Base-by-base conservation (phyloP, 1,140 invertebrate species). In the Lordiphosa clarofinis region DNA sequence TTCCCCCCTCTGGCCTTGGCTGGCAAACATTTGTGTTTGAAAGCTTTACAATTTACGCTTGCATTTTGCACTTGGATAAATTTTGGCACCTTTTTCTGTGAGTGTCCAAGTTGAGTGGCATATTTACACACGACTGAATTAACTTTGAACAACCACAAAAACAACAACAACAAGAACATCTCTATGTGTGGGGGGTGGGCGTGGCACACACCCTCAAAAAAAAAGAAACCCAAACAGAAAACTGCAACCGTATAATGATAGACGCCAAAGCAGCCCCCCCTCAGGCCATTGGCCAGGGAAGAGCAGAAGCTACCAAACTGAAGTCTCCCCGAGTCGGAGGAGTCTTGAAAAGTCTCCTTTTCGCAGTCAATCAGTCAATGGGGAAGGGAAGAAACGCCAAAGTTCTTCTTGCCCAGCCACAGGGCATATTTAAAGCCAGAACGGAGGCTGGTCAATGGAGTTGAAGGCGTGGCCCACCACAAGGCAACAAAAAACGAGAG, bases 231-330 rank as follows among this genome's bases (percentile, higher is more conserved):
- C 11, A 46, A 31, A 46, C 43, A 50, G 73, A 72, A 50, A 78
- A 78, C 62, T 78, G 74, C 74, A 78, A 78, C 74, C 74, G 74
- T 64, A 72, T 78, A 78, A 78, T 78, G 63, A 78, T 74, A 78
- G 69, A 59, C 59, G 67, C 63, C 67, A 67, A 71, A 64, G 49
- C 43, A 31, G 43, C 24, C 24, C 24, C 24, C 43, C 43, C 43
- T 28, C 11, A 46, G 43, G 24, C 43, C 24, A 21, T 21, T 10
- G 21, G 40, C 13, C 5, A 11, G 24, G 11, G 40, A 42, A 28
- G 24, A 28, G 24, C 24, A 28, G 24, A 28, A 28, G 24, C 24
- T 28, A 28, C 43, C 43, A 46, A 46, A 12, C 31, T 46, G 43
- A 46, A 46, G 31, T 46, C 24, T 28, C 6, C 24, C 24, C 4